Evolutionary conservation across 2,113 vertebrate genomes (phyloP).

Genomic region (Willisornis vidua): DNA sequence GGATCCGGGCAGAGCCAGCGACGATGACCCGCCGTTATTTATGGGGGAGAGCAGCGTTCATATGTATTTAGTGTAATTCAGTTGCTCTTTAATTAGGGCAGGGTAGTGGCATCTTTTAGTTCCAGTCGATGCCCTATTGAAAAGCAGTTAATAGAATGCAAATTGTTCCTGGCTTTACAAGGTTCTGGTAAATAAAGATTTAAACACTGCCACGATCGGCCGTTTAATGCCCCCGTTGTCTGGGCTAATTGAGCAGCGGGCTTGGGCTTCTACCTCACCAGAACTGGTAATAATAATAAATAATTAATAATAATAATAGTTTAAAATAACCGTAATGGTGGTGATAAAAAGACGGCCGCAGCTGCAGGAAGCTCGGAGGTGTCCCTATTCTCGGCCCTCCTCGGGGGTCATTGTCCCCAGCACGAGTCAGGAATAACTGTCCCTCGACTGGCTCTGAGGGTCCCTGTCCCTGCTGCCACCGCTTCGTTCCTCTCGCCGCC

Average conservation of each 20-base stretch:
- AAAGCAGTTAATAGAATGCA: constrained; percentile 97
- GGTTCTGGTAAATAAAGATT: constrained; percentile 96
- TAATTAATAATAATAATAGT: background rate
- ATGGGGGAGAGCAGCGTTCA: constrained; percentile 56
- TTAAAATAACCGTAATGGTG: background rate
- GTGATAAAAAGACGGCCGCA: background rate
- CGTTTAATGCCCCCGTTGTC: constrained; percentile 89
- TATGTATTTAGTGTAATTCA: constrained; percentile 83
- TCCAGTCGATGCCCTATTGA: constrained; percentile 95
- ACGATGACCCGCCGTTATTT: constrained; percentile 55
- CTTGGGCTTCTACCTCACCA: constrained; percentile 76
- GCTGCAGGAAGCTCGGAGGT: background rate
- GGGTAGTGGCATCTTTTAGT: constrained; percentile 92
- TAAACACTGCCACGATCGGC: constrained; percentile 89
- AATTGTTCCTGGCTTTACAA: constrained; percentile 91
- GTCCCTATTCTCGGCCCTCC: background rate
- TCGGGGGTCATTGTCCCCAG: background rate
- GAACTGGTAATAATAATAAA: constrained; percentile 34
- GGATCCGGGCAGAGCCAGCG: background rate
- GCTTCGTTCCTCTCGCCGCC: background rate
- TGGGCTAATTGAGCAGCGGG: constrained; percentile 87
- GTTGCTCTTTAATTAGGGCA: constrained; percentile 88
- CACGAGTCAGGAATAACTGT: background rate
- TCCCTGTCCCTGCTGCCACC: background rate
- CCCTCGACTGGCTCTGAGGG: background rate